These are phyloP conservation scores for Ephydatia muelleri DNA, from an alignment of 37 sponge, comb jelly and placozoan genomes.

Conservation along the genomic window DNA sequence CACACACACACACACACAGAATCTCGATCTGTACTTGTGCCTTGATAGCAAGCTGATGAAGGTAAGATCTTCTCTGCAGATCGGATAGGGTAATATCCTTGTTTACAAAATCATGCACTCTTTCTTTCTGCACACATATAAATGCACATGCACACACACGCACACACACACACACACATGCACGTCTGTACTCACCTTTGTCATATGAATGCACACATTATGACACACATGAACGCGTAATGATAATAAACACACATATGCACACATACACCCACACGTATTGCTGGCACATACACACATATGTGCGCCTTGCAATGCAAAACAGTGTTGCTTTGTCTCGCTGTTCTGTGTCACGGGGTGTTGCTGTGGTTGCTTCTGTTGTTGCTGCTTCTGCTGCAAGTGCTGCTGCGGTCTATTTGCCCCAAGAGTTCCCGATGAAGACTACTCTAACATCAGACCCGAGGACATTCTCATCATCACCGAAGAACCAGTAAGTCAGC, in stretches of 20 bases:
- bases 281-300: background rate
- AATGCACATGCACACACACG: conserved; percentile 22
- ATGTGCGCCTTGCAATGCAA: background rate
- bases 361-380: no score
- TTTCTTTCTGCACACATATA: conserved; percentile 2
- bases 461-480: background rate
- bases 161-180: conserved; percentile 32
- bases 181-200: no score
- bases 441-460: no score
- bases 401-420: no score
- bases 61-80: background rate
- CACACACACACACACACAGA: conserved; percentile 33
- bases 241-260: conserved; percentile 10
- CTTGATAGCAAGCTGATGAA: conserved; percentile 43
- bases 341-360: no score
- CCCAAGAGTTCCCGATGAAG: no score
- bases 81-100: no score
- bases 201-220: background rate
- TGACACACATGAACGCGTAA: conserved; percentile 18
- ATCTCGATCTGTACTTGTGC: conserved; percentile 32
- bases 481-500: background rate
- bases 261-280: conserved; percentile 17
- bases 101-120: no score
- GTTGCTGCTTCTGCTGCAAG: no score
- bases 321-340: background rate